These are phyloP conservation scores for Pachymerium ferrugineum DNA, from an alignment of 2,888 invertebrate species.

Conservation along the genomic window DNA sequence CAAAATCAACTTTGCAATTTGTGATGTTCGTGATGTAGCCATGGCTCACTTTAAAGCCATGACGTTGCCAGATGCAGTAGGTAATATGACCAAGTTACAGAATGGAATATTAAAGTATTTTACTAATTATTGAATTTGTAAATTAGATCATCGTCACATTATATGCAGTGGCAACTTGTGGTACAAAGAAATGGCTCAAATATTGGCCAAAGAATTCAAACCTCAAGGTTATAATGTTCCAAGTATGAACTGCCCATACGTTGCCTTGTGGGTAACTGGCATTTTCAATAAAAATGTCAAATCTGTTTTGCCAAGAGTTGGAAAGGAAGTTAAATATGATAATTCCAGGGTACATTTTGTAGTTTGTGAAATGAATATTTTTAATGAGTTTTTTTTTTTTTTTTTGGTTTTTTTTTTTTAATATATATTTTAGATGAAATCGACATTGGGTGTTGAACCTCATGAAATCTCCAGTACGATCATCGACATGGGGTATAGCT, in stretches of 20 bases:
- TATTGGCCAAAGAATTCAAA: constrained; percentile 51
- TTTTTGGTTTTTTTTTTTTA: neutral
- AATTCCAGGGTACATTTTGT: constrained; percentile 44
- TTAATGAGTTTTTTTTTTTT: neutral
- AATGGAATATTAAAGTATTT: neutral
- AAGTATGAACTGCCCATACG: constrained; percentile 47
- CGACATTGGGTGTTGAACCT: constrained; percentile 49
- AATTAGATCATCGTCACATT: constrained; percentile 45
- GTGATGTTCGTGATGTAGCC: constrained; percentile 55
- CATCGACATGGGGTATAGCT: constrained; percentile 52
- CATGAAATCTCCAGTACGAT: constrained; percentile 48
- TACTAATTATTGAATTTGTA: neutral
- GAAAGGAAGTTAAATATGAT: constrained; percentile 45
- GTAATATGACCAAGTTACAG: constrained; percentile 39
- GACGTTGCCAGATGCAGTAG: constrained; percentile 49
- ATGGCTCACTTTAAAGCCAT: constrained; percentile 52
- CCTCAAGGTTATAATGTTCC: constrained; percentile 50
- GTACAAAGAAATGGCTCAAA: constrained; percentile 51
- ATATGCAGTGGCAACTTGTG: constrained; percentile 48
- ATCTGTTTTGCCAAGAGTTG: constrained; percentile 48
- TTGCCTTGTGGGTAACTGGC: constrained; percentile 45
- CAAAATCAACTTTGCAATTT: constrained; percentile 49
- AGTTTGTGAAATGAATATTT: neutral
- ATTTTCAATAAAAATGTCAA: constrained; percentile 49
- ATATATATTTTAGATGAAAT: constrained; percentile 46